Evolutionary conservation across 1,140 invertebrate species (phyloP), one percentile per base, ranked within the genome.

Genomic region (Mercenaria mercenaria): DNA sequence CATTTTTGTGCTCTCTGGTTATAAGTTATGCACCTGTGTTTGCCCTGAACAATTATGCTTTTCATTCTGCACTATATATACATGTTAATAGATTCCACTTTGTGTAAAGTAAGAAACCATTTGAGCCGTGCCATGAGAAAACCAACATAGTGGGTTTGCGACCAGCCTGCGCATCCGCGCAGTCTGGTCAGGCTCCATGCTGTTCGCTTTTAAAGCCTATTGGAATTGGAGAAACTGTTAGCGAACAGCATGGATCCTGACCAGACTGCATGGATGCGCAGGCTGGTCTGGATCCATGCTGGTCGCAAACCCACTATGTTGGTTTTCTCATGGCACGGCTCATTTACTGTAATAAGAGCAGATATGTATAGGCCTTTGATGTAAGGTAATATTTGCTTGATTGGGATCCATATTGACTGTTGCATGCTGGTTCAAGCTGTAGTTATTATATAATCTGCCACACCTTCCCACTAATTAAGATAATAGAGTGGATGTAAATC

Each of bases 381-480:
- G 67, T 72, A n/a, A 72, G 67, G 67, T 72, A 72, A 72, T 72
- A n/a, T 72, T 64, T n/a, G 29, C 59, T 1, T 72, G 67, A 39
- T 39, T n/a, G 39, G 67, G 18, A 29, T 72, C 67, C 37, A 39
- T 72, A 20, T 72, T 72, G 23, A 72, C 26, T 39, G 29, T 37
- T 72, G 67, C 37, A 72, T 39, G 34, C 67, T 39, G 67, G 67
- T 20, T 29, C 39, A 39, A 39, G 2, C 67, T 72, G 67, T 3
- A 32, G 37, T 37, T 72, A 37, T 72, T 72, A 72, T 23, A 72
- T 72, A 72, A 72, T 11, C 29, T 39, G 23, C 67, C 67, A 72
- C 67, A 41, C 67, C 67, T 41, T 39, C 67, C 67, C 20, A 18
- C 13, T 39, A 41, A 72, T 72, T 72, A 72, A 3, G 59, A 26